Evolutionary conservation across 2,888 invertebrate species (phyloP), one percentile per base, ranked within the genome.

Genomic region (Sesia apiformis): DNA sequence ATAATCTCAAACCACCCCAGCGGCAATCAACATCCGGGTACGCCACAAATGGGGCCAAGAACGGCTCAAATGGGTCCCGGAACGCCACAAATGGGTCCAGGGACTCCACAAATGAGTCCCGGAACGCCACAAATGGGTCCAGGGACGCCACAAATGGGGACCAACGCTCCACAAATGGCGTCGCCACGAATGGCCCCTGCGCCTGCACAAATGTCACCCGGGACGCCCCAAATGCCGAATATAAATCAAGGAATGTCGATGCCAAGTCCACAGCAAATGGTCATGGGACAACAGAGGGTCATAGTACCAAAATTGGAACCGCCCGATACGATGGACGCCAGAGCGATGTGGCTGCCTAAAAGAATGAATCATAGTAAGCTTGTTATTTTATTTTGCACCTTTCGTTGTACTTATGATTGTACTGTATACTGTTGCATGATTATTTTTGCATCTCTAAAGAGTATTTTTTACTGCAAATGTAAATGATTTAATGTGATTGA

Each of bases 311-410:
- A 92, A 77, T 71, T 92, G 64, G 92, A 92, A 70, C 91, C 91
- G 38, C 90, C 91, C 50, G 92, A 92, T 63, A 89, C 90, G 51
- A 84, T 89, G 84, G 91, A 92, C 66, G 90, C 91, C 55, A 81
- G 92, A 61, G 83, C 90, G 58, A 91, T 91, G 84, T 93, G 92
- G 93, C 88, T 92, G 78, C 92, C 92, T 61, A 91, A 92, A 78
- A 81, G 91, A 87, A 91, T 92, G 88, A 91, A 91, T 72, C 91
- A 92, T 91, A 89, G 92, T 92, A 92, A 92, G 92, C 90, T 89
- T 74, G 56, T 72, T 73, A 58, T 70, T 72, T 74, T 70, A 65
- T 67, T 69, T 72, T 67, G 69, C 67, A 70, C 65, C 55, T 57
- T 49, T 23, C 23, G 23, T 49, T 66, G 65, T 63, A 69, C 61